Evolutionary conservation across 2,113 vertebrate species (phyloP).

Genomic region (Corydoras sp.): DNA sequence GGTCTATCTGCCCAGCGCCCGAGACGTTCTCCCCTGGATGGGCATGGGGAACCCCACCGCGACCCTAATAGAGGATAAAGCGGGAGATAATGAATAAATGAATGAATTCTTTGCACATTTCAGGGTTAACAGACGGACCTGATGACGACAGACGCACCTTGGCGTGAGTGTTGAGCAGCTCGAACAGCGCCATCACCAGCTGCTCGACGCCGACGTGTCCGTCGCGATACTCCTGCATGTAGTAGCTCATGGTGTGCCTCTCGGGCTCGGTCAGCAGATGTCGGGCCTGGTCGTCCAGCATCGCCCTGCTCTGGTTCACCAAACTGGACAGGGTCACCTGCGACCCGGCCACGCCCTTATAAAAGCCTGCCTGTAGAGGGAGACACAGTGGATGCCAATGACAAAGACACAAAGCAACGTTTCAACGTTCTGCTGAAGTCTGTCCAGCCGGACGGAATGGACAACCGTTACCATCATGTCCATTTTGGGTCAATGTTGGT

Average conservation of each 20-base stretch:
- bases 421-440: too few relatives aligned
- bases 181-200: constrained; percentile 85
- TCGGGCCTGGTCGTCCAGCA: constrained; percentile 88
- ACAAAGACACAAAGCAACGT: too few relatives aligned
- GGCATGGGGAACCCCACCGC: too few relatives aligned
- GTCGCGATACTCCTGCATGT: constrained; percentile 86
- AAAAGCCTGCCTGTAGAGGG: constrained; percentile 74
- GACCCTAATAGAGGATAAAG: too few relatives aligned
- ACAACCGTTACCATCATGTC: too few relatives aligned
- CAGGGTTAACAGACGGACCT: background rate
- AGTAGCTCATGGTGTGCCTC: constrained; percentile 86
- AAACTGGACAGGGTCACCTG: constrained; percentile 92
- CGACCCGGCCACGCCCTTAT: constrained; percentile 86
- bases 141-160: constrained; percentile 69
- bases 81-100: too few relatives aligned
- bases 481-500: too few relatives aligned
- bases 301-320: constrained; percentile 82
- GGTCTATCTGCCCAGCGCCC: too few relatives aligned
- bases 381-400: background rate
- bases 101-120: too few relatives aligned
- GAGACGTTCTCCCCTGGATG: too few relatives aligned
- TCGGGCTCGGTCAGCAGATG: constrained; percentile 84
- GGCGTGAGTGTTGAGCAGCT: constrained; percentile 92
- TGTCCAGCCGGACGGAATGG: too few relatives aligned
- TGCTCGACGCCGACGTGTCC: constrained; percentile 82